Evolutionary conservation across 2,888 invertebrate genomes (phyloP).

Genomic region (Nemotelus pantherinus): DNA sequence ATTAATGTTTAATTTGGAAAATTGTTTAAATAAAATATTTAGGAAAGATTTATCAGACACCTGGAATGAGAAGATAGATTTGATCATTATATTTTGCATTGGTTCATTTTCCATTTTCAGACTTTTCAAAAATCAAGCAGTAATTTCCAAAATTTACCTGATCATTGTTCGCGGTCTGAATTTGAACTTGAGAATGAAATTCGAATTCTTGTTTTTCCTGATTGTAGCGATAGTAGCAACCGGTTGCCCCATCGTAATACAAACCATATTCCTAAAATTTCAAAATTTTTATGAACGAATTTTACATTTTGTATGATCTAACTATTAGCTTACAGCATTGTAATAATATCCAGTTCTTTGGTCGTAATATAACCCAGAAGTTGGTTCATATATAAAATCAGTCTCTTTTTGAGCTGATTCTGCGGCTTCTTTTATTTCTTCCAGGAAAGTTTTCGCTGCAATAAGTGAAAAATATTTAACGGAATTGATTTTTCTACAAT

Average conservation of each 20-base stretch:
- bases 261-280: conserved; percentile 78
- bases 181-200: conserved; percentile 81
- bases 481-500: background rate
- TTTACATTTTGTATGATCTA: conserved; percentile 14
- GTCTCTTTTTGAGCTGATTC: conserved; percentile 77
- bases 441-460: conserved; percentile 67
- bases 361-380: conserved; percentile 89
- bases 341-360: conserved; percentile 90
- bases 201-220: conserved; percentile 78
- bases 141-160: conserved; percentile 50
- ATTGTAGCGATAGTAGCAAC: conserved; percentile 86
- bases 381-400: conserved; percentile 87
- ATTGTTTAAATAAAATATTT: conserved; percentile 62
- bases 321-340: conserved; percentile 75
- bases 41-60: conserved; percentile 58
- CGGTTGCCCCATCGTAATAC: conserved; percentile 88
- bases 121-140: too few species aligned
- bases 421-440: conserved; percentile 81
- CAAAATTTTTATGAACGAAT: conserved; percentile 44
- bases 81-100: background rate
- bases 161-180: conserved; percentile 55
- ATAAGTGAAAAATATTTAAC: background rate
- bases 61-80: conserved; percentile 46
- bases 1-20: conserved; percentile 65
- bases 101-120: conserved; percentile 2